Percentiles rank a stretch among this genome's conserved stretches.
Evolutionary conservation across 2,888 invertebrate genomes (phyloP).

Genomic region (Scotopteryx bipunctaria): DNA sequence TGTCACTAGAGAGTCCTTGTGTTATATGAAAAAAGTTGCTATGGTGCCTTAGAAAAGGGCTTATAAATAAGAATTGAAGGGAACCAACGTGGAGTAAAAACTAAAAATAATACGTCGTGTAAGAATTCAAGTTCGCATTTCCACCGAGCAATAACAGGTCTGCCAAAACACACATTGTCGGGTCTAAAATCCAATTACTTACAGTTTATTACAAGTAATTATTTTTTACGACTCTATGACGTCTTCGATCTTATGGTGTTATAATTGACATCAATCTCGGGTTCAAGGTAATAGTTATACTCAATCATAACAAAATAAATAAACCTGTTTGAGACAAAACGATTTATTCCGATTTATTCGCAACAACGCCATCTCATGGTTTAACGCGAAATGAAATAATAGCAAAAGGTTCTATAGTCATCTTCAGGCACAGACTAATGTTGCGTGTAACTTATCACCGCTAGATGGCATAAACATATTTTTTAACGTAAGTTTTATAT

Average conservation of each 20-base stretch:
- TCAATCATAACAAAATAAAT: constrained; percentile 7
- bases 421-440: not conserved
- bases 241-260: not conserved
- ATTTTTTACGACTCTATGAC: no score
- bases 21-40: no score
- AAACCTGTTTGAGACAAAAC: constrained; percentile 21
- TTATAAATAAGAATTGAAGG: no score
- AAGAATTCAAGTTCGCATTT: no score
- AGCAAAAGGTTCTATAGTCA: constrained; percentile 1
- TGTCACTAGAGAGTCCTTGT: no score
- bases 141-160: no score
- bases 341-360: constrained; percentile 34
- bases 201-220: no score
- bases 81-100: no score
- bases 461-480: constrained; percentile 19
- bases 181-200: no score
- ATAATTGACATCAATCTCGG: constrained; percentile 16
- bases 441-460: constrained; percentile 6
- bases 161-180: no score
- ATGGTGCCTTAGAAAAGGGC: no score
- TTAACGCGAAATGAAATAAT: constrained; percentile 3
- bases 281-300: constrained; percentile 24
- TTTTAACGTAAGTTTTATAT: constrained; percentile 15
- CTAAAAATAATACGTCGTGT: no score
- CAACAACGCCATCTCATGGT: constrained; percentile 30